Evolutionary conservation across 2,888 invertebrate genomes (phyloP), one percentile per base, ranked within the genome.

Genomic region (Heliconius sara): DNA sequence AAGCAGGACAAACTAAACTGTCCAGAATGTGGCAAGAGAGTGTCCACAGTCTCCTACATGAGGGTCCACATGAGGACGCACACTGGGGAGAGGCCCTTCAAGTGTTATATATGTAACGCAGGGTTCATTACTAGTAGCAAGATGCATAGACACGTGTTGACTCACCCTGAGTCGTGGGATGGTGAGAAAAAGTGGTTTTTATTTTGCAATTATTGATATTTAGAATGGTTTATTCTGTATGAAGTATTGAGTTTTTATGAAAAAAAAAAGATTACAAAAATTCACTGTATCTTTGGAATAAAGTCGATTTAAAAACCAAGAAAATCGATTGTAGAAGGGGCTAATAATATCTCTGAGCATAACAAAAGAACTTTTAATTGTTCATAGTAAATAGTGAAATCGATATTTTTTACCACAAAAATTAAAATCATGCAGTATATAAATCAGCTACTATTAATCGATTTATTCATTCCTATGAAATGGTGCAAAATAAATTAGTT

Each of bases 61-160:
- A 84, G 89, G 22, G 87, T 95, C 0, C 95, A 95, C 80, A 86
- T 93, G 89, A 83, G 94, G 5, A 95, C 93, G 0, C 95, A 95
- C 84, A 92, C 93, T 0, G 94, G 94, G 0, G 95, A 95, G 84
- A 87, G 84, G 3, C 95, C 95, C 0, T 94, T 89, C 84, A 89
- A 90, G 57, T 95, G 94, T 63, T 91, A 91, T 74, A 84, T 88
- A 1, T 95, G 95, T 76, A 84, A 87, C 0, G 84, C 91, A 0
- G 92, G 91, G 0, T 95, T 95, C 68, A 95, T 95, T 1, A 95
- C 95, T 0, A 89, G 91, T 0, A 93, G 92, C 83, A 95, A 95
- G 81, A 93, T 95, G 93, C 91, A 94, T 63, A 79, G 95, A 0
- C 95, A 95, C 65, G 92, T 92, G 2, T 80, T 94, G 5, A 94